Evolutionary conservation across 2,888 invertebrate genomes (phyloP).

Genomic region (Eumacrocentrus americanus): DNA sequence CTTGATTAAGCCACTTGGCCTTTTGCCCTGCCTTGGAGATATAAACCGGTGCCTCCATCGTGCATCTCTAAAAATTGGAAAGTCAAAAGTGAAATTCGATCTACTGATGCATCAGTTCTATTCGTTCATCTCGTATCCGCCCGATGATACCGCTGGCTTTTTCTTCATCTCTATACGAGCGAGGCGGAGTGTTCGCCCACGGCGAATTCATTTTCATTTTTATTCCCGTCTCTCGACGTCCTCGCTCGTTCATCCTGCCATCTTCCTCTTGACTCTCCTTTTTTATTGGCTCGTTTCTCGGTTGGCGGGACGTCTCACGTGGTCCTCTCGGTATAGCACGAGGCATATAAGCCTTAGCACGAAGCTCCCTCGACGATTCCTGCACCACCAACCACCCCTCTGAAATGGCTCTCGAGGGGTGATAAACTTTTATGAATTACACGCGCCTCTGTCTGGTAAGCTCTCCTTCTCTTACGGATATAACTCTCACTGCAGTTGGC

Average conservation of each 20-base stretch:
- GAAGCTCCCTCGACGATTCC: constrained; percentile 6
- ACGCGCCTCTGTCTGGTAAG: constrained; percentile 37
- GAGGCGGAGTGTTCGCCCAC: constrained; percentile 35
- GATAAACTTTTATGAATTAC: constrained; percentile 52
- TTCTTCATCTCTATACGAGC: constrained; percentile 30
- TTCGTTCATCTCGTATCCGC: background rate
- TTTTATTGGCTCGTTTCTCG: constrained; percentile 36
- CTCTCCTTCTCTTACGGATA: constrained; percentile 25
- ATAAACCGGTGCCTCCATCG: background rate
- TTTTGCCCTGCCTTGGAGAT: background rate
- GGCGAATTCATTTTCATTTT: constrained; percentile 45
- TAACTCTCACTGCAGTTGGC: constrained; percentile 34
- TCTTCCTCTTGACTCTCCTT: constrained; percentile 24
- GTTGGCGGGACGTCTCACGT: constrained; percentile 28
- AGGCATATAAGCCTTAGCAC: constrained; percentile 8
- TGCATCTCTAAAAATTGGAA: constrained; percentile 9
- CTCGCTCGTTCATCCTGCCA: background rate
- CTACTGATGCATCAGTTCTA: background rate
- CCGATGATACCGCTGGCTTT: constrained; percentile 21
- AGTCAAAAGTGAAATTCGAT: constrained; percentile 12
- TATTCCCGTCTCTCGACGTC: constrained; percentile 19
- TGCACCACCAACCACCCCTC: constrained; percentile 3
- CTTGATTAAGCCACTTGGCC: background rate
- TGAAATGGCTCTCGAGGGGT: constrained; percentile 41
- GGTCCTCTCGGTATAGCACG: constrained; percentile 9